Evolutionary conservation across 1,140 invertebrate species (phyloP).

Genomic region (Drosophila chauvacae): DNA sequence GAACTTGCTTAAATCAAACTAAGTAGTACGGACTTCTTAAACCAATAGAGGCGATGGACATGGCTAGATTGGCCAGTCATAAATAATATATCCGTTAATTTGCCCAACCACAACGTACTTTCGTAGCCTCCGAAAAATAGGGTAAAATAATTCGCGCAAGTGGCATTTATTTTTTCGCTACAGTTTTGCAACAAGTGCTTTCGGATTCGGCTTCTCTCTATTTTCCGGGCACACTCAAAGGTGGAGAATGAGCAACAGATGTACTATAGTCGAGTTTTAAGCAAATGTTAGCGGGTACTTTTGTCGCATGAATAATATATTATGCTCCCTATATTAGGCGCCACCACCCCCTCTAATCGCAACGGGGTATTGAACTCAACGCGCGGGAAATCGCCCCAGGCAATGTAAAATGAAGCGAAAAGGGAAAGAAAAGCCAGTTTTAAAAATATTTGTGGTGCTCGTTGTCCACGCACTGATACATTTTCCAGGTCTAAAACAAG

Average conservation of each 20-base stretch:
- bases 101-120: not conserved
- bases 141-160: not conserved
- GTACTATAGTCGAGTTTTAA: not conserved
- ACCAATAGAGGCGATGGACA: not conserved
- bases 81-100: not conserved
- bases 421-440: slow-evolving; percentile 3
- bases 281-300: slow-evolving; percentile 15
- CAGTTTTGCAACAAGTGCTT: slow-evolving; percentile 66
- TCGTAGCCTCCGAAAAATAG: not conserved
- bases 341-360: slow-evolving; percentile 20
- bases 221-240: slow-evolving; percentile 11
- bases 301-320: slow-evolving; percentile 7
- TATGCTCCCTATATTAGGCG: not conserved
- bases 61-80: too few species aligned
- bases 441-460: not conserved
- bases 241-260: slow-evolving; percentile 22
- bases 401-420: slow-evolving; percentile 4
- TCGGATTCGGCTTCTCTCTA: slow-evolving; percentile 12
- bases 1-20: slow-evolving; percentile 21
- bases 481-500: not conserved
- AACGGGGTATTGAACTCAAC: slow-evolving; percentile 71
- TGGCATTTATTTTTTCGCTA: not conserved
- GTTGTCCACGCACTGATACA: slow-evolving; percentile 2
- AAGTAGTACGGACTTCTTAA: not conserved
- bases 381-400: slow-evolving; percentile 19